phyloP scores from a whole-genome alignment of 2,888 invertebrate species.

The Suillia variegata region DNA sequence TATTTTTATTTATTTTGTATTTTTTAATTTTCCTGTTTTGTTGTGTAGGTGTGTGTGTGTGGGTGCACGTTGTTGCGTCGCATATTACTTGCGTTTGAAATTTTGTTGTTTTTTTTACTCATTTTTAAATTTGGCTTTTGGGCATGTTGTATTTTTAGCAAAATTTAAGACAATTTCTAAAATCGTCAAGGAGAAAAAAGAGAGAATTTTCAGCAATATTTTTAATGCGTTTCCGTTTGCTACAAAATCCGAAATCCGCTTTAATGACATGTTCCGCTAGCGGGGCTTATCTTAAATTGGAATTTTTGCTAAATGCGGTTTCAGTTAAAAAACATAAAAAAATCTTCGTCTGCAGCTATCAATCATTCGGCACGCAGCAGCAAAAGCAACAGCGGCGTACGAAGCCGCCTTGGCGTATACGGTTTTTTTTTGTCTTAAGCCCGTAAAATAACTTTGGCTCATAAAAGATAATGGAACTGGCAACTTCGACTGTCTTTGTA shows the following conservation, averaged over 20 bases:
- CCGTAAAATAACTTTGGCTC: constrained; percentile 41
- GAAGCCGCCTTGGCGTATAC: too few relatives aligned
- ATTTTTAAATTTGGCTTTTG: too few relatives aligned
- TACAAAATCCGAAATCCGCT: too few relatives aligned
- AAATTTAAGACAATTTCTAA: neutral
- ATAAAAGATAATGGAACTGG: constrained; percentile 43
- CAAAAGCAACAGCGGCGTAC: neutral
- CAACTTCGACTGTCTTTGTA: too few relatives aligned
- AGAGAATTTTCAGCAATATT: too few relatives aligned
- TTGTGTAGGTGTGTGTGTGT: neutral
- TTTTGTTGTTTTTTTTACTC: neutral
- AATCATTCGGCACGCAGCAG: neutral
- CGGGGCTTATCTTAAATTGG: neutral
- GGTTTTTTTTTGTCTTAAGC: too few relatives aligned
- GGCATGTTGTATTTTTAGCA: too few relatives aligned
- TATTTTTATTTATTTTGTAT: constrained; percentile 6
- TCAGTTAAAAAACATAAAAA: too few relatives aligned
- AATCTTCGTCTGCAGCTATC: neutral
- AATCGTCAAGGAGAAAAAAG: neutral
- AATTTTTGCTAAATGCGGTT: neutral
- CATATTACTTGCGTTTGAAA: neutral
- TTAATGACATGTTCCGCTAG: too few relatives aligned
- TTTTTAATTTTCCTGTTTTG: neutral
- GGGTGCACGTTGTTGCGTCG: neutral
- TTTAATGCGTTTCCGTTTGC: too few relatives aligned